Evolutionary conservation across 2,113 vertebrate genomes (phyloP).

Genomic region (Carassius gibelio): DNA sequence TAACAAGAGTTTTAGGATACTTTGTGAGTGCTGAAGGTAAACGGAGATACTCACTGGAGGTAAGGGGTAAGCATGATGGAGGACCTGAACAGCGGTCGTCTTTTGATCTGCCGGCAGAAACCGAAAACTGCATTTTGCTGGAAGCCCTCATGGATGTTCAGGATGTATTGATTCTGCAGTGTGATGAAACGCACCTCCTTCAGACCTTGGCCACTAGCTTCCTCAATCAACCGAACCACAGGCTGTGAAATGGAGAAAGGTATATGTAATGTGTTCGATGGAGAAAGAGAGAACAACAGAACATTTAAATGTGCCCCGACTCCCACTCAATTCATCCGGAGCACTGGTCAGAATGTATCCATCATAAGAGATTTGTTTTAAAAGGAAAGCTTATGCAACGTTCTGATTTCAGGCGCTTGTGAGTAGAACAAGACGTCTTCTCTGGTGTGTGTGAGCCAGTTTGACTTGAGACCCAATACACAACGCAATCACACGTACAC

Average conservation of each 20-base stretch:
- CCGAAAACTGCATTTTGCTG: constrained; percentile 89
- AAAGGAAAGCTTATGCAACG: constrained; percentile 48
- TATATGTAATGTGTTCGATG: background rate
- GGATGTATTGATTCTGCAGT: constrained; percentile 95
- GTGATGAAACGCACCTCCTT: constrained; percentile 96
- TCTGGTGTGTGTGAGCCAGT: constrained; percentile 13
- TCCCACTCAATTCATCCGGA: constrained; percentile 37
- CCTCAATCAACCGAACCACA: constrained; percentile 91
- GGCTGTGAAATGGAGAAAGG: constrained; percentile 73
- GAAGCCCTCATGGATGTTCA: constrained; percentile 91
- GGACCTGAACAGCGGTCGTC: constrained; percentile 89
- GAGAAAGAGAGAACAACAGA: background rate
- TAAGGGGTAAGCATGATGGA: constrained; percentile 87
- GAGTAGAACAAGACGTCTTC: constrained; percentile 53
- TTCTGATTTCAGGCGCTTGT: constrained; percentile 45
- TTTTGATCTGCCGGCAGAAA: constrained; percentile 92
- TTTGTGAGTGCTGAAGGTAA: no score
- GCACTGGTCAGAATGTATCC: constrained; percentile 40
- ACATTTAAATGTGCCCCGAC: constrained; percentile 28
- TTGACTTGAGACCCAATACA: constrained; percentile 8
- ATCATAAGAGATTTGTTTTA: constrained; percentile 44
- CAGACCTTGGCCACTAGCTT: constrained; percentile 87
- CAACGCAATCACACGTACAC: background rate
- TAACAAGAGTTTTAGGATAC: background rate
- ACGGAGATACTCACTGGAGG: constrained; percentile 83